Evolutionary conservation across 2,797 vertebrate species (phyloP).

Genomic region (Chelmon rostratus): DNA sequence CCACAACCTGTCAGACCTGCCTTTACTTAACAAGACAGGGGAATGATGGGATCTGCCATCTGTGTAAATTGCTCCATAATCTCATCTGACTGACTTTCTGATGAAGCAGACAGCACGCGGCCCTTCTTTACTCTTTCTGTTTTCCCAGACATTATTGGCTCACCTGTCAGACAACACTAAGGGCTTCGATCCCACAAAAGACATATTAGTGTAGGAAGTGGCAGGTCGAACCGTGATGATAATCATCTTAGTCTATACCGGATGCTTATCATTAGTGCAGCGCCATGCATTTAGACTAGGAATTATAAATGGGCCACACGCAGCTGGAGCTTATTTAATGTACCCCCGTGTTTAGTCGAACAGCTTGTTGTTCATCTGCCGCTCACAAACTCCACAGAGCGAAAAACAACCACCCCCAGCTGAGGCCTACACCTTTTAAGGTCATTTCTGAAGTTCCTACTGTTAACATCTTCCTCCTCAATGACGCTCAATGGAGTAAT

Average conservation of each 20-base stretch:
- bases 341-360: constrained; percentile 13
- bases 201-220: constrained; percentile 56
- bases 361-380: constrained; percentile 33
- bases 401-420: background rate
- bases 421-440: background rate
- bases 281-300: constrained; percentile 38
- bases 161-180: constrained; percentile 66
- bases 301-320: constrained; percentile 43
- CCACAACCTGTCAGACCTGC: constrained; percentile 60
- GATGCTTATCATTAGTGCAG: constrained; percentile 59
- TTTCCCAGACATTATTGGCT: constrained; percentile 66
- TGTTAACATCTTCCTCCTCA: constrained; percentile 26
- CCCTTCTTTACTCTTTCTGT: constrained; percentile 28
- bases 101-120: constrained; percentile 43
- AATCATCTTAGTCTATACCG: constrained; percentile 56
- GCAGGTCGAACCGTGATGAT: constrained; percentile 58
- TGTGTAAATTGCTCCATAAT: constrained; percentile 77
- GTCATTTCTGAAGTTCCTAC: constrained; percentile 16
- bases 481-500: constrained; percentile 47
- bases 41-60: constrained; percentile 74
- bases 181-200: constrained; percentile 57
- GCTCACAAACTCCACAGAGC: constrained; percentile 19
- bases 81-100: constrained; percentile 70
- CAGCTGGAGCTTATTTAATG: constrained; percentile 34
- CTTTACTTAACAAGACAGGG: constrained; percentile 69